A percentile compares a stretch with the other conserved stretches of the same genome.
These are phyloP conservation scores for Antennarius maculatus DNA, from an alignment of 2,797 vertebrate genomes.

Conservation along the genomic window DNA sequence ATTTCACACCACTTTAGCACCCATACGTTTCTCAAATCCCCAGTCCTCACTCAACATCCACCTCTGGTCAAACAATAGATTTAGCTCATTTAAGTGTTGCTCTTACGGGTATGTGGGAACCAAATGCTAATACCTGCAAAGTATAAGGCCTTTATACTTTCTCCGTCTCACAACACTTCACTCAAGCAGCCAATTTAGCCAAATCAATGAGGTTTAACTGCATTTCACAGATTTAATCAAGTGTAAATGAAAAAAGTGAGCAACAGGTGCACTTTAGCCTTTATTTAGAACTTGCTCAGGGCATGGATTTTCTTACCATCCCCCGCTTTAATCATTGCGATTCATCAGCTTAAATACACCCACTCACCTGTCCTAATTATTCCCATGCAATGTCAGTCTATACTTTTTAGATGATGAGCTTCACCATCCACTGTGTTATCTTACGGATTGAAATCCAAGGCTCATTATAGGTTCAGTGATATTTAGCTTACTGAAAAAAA, in stretches of 20 bases:
- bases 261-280: not conserved
- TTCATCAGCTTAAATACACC: not conserved
- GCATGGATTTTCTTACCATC: not conserved
- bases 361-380: too few species aligned
- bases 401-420: too few species aligned
- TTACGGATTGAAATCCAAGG: not conserved
- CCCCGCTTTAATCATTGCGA: not conserved
- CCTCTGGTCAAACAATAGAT: conserved; percentile 1
- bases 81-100: not conserved
- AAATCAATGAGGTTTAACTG: not conserved
- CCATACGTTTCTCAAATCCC: conserved; percentile 1
- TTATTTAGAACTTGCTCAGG: not conserved
- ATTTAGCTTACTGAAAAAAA: too few species aligned
- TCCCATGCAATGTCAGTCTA: too few species aligned
- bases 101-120: not conserved
- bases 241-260: not conserved
- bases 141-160: not conserved
- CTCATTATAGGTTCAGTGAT: not conserved
- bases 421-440: too few species aligned
- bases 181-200: not conserved
- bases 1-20: too few species aligned
- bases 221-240: not conserved
- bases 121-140: not conserved
- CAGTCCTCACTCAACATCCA: conserved; percentile 1
- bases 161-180: not conserved